Evolutionary conservation across 2,113 vertebrate genomes (phyloP).

Genomic region (Myrmecophaga tridactyla): DNA sequence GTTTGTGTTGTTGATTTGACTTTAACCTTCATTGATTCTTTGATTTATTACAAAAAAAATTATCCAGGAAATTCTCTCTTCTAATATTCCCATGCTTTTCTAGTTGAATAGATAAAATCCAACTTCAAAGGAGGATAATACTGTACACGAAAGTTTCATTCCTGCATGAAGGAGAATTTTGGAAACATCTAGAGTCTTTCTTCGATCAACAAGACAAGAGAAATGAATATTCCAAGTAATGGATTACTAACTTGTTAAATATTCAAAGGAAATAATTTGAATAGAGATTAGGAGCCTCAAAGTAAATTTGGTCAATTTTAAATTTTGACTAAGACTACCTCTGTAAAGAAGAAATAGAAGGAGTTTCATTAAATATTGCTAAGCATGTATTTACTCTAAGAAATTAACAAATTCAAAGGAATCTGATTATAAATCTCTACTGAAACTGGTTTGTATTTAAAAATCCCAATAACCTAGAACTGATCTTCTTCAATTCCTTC

Average conservation of each 20-base stretch:
- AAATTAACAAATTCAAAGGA: constrained; percentile 36
- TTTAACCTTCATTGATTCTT: neutral
- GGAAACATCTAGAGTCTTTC: neutral
- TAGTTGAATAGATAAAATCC: neutral
- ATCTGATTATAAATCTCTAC: neutral
- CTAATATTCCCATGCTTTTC: neutral
- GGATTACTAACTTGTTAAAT: neutral
- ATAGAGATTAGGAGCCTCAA: neutral
- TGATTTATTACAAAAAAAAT: neutral
- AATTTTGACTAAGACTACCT: neutral
- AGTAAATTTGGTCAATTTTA: neutral
- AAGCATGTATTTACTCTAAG: neutral
- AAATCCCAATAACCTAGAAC: neutral
- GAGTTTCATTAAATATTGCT: neutral
- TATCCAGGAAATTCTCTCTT: neutral
- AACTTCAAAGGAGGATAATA: neutral
- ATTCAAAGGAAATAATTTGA: neutral
- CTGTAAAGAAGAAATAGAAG: neutral
- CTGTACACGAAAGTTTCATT: neutral
- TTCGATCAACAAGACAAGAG: neutral
- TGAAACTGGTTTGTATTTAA: neutral
- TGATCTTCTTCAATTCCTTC: constrained; percentile 16
- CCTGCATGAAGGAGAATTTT: neutral
- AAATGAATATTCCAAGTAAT: neutral
- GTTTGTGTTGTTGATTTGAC: rapidly evolving